Base-by-base conservation (phyloP, 2,797 vertebrate genomes). In the Bufotes viridis region DNA sequence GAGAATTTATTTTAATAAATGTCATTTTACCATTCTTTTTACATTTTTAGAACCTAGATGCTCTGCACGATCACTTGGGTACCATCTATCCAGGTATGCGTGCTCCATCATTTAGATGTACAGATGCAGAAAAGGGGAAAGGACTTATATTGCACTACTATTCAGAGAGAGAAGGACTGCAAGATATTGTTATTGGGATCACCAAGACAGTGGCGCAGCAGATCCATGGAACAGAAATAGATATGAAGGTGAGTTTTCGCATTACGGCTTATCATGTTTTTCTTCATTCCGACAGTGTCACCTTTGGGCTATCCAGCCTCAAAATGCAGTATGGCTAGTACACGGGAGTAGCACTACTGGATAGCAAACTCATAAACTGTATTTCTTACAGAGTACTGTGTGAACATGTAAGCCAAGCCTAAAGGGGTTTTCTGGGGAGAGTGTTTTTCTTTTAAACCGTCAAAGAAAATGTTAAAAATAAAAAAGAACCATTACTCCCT, bases 71-170 rank as follows among this genome's bases (percentile, higher is more conserved):
- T 93, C 98, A 99, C 93, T 96, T 99, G 8, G 98, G 98, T 78
- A 99, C 98, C 86, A 99, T 99, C 93, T 99, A 99, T 91, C 98
- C 98, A 0, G 98, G 98, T 15, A 99, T 99, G 98, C 96, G 98
- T 51, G 98, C 98, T 0, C 98, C 98, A 78, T 99, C 98, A 0
- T 99, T 99, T 82, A 96, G 98, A 84, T 99, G 98, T 92, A 99
- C 98, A 0, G 98, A 99, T n/a, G 98, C 97, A 0, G 98, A 99
- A 89, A 99, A 98, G 87, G 98, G 98, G 60, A 99, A 97, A 93
- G 98, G 97, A 34, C 96, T 99, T 79, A 98, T 99, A 91, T 96
- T 99, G 70, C 98, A 99, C 93, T 99, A 99, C 93, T 99, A 99
- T 92, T 99, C 98, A 0, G 98, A 99, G 94, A 95, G 98, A 92